Base-by-base conservation (phyloP, 2,113 vertebrate species). In the Panthera uncia region DNA sequence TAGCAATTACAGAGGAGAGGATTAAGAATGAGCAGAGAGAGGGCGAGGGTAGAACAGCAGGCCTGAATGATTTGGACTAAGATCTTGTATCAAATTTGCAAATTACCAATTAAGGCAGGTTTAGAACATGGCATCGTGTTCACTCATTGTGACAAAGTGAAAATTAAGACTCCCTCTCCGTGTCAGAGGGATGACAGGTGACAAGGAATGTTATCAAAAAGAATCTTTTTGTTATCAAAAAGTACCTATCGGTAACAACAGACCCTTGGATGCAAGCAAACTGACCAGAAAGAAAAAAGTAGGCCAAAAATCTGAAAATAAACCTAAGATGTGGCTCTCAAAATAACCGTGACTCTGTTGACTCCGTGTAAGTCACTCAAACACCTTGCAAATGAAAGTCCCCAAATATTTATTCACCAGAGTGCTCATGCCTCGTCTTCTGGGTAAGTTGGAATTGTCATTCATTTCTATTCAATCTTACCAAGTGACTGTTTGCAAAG, bases 21-120 rank as follows among this genome's bases (percentile, higher is more conserved):
- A 95, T 93, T 97, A 83, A 79, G 76, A 94, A 89, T 33, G 19
- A 25, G 91, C 55, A 71, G 74, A 81, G 74, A 81, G 79, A 92
- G 74, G 65, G 55, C 15, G 31, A 95, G 89, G 55, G 36, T 61
- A 23, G 79, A 97, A 93, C 89, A 96, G 92, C 65, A 95, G 94
- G 97, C 76, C 74, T 45, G 55, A 95, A 83, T 61, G 76, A 96
- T 92, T 71, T 95, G 87, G 71, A 89, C 94, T 78, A 92, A 96
- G 84, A 96, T 96, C 97, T 97, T 97, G 71, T 79, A 93, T 92
- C 89, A 96, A 76, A 95, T 98, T 89, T 79, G 80, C 84, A 98
- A 96, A 97, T 97, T 73, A 97, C 87, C 81, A 90, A 74, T 96
- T 74, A 97, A 92, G 68, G 81, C 61, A 83, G 96, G 90, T 95